Conservation (phyloP, 2,888 invertebrate genomes). For the Parnassius orleans region DNA sequence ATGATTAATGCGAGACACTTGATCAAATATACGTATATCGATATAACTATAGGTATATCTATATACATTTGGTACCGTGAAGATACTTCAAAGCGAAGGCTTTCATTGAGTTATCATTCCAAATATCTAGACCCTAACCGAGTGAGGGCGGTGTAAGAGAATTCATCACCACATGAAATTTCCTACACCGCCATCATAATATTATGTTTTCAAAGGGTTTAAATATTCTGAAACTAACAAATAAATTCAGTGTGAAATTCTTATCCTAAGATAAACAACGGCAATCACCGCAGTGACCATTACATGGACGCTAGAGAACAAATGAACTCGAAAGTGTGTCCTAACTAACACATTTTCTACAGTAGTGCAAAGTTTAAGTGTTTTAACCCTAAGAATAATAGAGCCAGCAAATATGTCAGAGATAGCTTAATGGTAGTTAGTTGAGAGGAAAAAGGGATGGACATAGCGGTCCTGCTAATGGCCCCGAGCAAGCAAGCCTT, state of each 20-base stretch:
- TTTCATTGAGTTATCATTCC: too few relatives aligned
- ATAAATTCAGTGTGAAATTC: not conserved
- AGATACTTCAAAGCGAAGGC: too few relatives aligned
- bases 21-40: too few relatives aligned
- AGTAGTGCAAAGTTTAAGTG: slow-evolving; percentile 56
- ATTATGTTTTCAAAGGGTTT: too few relatives aligned
- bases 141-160: too few relatives aligned
- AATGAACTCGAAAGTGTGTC: slow-evolving; percentile 28
- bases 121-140: too few relatives aligned
- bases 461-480: slow-evolving; percentile 61
- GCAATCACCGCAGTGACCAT: slow-evolving; percentile 15
- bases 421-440: slow-evolving; percentile 49
- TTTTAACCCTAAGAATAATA: slow-evolving; percentile 53
- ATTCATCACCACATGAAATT: too few relatives aligned
- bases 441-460: slow-evolving; percentile 48
- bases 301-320: slow-evolving; percentile 14
- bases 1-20: too few relatives aligned
- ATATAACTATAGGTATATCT: too few relatives aligned
- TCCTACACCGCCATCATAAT: too few relatives aligned
- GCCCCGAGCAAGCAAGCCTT: slow-evolving; percentile 54
- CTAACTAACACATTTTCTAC: slow-evolving; percentile 37
- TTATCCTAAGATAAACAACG: slow-evolving; percentile 18
- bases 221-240: not conserved
- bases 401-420: slow-evolving; percentile 51
- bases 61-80: too few relatives aligned